Evolutionary conservation across 64 coral and sea anemone species (phyloP), one percentile per base, ranked within the genome.

Genomic region (Porites australiensis): DNA sequence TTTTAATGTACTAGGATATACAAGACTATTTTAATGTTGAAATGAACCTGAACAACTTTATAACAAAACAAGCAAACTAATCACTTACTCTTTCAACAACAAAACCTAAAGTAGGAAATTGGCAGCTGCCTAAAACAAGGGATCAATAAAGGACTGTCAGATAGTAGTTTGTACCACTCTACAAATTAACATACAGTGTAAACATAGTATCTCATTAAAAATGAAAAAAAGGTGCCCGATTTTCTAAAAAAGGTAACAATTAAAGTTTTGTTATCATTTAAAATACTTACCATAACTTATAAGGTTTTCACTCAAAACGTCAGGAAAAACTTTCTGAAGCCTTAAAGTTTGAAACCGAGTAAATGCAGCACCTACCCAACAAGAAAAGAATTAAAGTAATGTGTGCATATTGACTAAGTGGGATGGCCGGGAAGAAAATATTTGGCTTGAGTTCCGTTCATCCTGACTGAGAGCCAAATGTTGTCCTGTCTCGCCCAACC

Each of bases 51-150:
- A 37, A 37, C 27, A 37, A 37, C 0, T 37, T 37, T 37, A 37
- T 37, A 37, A 37, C 27, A 37, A 37, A 37, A 37, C 27, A 37
- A 37, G 27, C 27, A 37, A 37, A 57, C 12, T 9, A 57, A 12
- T 57, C 1, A 95, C 94, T 92, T 88, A 96, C 95, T 55, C 97
- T 96, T 84, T 98, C 90, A 77, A 98, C 97, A 3, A 98, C 97
- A 94, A 98, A 98, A 8, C 97, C 97, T 49, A 98, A 66, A 8
- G 97, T 98, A 55, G 97, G 97, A 62, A 98, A 98, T 19, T 98
- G 97, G 59, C 97, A 98, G 64, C 97, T 98, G 14, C 92, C 92
- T 94, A 53, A 13, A 82, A 54, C 16, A 77, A 53, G 20, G 8
- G 12, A 77, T 18, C 7, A 21, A 77, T 21, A 55, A 77, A 18